Evolutionary conservation across 2,888 invertebrate species (phyloP).

Genomic region (Andricus quercusramuli): DNA sequence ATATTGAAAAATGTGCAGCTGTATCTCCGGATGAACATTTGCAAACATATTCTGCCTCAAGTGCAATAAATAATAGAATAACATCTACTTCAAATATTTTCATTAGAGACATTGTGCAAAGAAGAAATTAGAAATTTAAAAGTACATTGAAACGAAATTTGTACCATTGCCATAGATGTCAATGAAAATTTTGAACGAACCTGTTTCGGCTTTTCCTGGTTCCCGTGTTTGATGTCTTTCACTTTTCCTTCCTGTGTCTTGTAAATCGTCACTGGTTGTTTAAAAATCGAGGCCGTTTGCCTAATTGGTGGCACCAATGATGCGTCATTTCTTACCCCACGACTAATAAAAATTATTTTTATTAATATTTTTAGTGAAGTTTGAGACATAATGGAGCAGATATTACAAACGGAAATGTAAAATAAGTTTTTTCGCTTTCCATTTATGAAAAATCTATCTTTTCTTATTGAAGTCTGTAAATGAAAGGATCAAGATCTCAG

Average conservation of each 20-base stretch:
- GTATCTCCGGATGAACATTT: not conserved
- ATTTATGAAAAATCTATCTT: too few relatives aligned
- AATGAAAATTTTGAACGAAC: conserved; percentile 58
- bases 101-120: not conserved
- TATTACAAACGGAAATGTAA: not conserved
- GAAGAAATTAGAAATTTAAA: not conserved
- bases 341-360: conserved; percentile 78
- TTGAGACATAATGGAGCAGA: not conserved
- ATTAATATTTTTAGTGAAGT: not conserved
- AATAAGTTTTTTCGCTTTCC: not conserved
- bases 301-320: conserved; percentile 96
- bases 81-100: not conserved
- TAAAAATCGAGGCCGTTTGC: conserved; percentile 98
- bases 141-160: not conserved
- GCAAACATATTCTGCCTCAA: not conserved
- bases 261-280: conserved; percentile 98
- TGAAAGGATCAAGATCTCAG: too few relatives aligned
- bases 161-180: not conserved
- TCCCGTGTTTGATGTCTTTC: conserved; percentile 95
- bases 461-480: too few relatives aligned
- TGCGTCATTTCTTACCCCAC: conserved; percentile 91
- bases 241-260: conserved; percentile 95
- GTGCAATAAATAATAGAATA: conserved; percentile 12
- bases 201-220: conserved; percentile 95
- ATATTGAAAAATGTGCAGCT: not conserved